These are phyloP conservation scores for Pyxicephalus adspersus DNA, from an alignment of 2,113 vertebrate genomes.

Conservation along the genomic window DNA sequence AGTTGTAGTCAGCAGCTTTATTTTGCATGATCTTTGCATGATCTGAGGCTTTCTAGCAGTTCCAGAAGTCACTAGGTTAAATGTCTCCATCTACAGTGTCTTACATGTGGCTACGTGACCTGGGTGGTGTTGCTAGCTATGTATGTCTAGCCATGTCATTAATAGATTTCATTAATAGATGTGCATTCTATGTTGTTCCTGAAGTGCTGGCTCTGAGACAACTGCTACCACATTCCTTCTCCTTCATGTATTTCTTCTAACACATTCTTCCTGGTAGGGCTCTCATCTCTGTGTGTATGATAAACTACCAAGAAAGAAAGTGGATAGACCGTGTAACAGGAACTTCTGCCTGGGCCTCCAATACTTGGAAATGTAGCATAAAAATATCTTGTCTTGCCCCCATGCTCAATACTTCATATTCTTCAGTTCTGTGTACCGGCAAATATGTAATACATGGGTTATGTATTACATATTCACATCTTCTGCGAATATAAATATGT, in stretches of 20 bases:
- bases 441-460: too few relatives aligned
- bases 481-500: too few relatives aligned
- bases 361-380: neutral
- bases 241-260: slow-evolving; percentile 10
- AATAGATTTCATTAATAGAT: neutral
- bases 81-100: neutral
- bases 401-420: too few relatives aligned
- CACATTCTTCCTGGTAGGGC: slow-evolving; percentile 22
- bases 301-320: slow-evolving; percentile 13
- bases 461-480: too few relatives aligned
- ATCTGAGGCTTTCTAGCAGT: too few relatives aligned
- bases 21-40: too few relatives aligned
- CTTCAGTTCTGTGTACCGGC: too few relatives aligned
- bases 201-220: slow-evolving; percentile 1
- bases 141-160: neutral
- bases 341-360: neutral
- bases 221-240: slow-evolving; percentile 23
- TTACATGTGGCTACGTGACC: slow-evolving; percentile 5
- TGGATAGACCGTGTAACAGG: neutral
- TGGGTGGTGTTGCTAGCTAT: neutral
- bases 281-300: slow-evolving; percentile 2
- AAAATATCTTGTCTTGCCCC: neutral
- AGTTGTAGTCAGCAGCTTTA: too few relatives aligned
- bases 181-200: neutral
- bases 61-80: too few relatives aligned